phyloP scores from a whole-genome alignment of 2,113 vertebrate genomes.

The Hippocampus abdominalis region DNA sequence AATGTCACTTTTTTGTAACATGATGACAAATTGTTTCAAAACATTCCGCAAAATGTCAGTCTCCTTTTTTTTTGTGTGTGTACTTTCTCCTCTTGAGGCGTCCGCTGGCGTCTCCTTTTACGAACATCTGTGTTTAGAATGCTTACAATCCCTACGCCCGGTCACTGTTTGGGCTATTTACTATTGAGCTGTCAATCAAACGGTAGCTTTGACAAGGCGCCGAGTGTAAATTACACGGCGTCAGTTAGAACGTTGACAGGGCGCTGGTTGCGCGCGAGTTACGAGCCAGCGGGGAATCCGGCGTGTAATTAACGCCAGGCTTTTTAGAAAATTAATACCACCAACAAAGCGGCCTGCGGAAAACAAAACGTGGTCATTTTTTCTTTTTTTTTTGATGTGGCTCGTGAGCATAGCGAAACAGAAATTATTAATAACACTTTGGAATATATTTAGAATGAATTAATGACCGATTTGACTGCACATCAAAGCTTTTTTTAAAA shows the following conservation, averaged over 20 bases:
- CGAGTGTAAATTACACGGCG: slow-evolving; percentile 33
- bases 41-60: not conserved
- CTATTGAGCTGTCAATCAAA: slow-evolving; percentile 58
- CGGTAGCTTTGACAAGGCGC: not conserved
- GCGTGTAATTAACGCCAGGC: slow-evolving; percentile 14
- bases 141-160: slow-evolving; percentile 54
- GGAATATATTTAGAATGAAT: slow-evolving; percentile 27
- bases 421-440: slow-evolving; percentile 9
- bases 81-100: slow-evolving; percentile 14
- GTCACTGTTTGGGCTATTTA: slow-evolving; percentile 49
- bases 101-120: slow-evolving; percentile 25
- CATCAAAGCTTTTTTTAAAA: not conserved
- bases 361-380: not conserved
- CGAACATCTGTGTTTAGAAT: slow-evolving; percentile 49
- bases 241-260: slow-evolving; percentile 12
- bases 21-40: no score
- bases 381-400: not conserved
- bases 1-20: no score
- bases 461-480: slow-evolving; percentile 14
- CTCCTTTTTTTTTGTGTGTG: not conserved
- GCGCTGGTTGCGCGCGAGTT: slow-evolving; percentile 3
- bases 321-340: slow-evolving; percentile 13
- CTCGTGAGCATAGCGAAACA: not conserved
- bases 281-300: not conserved
- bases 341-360: slow-evolving; percentile 5